These are phyloP conservation scores for Drosophila pectinifera DNA, from an alignment of 1,140 invertebrate genomes.

Conservation along the genomic window DNA sequence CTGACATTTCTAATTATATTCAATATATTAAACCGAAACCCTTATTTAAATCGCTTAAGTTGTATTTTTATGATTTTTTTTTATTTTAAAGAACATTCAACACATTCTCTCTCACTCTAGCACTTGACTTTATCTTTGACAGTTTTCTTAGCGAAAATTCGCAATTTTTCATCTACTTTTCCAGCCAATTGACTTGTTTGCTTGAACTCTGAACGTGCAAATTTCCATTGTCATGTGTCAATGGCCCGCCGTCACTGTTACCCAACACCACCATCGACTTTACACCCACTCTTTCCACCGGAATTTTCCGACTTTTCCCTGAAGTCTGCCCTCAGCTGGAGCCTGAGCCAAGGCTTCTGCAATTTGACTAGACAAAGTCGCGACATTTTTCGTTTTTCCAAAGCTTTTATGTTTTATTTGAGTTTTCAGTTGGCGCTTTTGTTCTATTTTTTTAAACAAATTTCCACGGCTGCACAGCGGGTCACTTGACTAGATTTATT, in stretches of 20 bases:
- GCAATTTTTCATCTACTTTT: constrained; percentile 22
- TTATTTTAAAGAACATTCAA: no score
- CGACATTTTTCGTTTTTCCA: no score
- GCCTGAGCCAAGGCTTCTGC: no score
- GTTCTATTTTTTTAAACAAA: background rate
- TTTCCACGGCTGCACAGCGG: background rate
- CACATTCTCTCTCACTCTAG: no score
- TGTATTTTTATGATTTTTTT: no score
- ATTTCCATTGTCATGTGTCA: constrained; percentile 55
- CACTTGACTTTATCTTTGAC: no score
- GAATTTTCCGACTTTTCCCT: no score
- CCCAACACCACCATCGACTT: background rate
- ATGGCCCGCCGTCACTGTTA: constrained; percentile 35
- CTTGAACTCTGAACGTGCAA: constrained; percentile 43
- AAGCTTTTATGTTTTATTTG: no score
- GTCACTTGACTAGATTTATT: constrained; percentile 1
- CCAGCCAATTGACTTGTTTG: constrained; percentile 39
- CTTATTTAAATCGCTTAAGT: no score
- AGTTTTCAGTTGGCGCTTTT: no score
- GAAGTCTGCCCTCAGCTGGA: background rate
- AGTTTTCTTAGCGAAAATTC: background rate
- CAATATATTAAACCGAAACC: background rate
- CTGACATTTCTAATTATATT: no score
- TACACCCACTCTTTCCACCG: background rate
- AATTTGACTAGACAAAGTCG: no score